Evolutionary conservation across 2,797 vertebrate species (phyloP), one percentile per base, ranked within the genome.

Genomic region (Dendrocincla tyrannina): DNA sequence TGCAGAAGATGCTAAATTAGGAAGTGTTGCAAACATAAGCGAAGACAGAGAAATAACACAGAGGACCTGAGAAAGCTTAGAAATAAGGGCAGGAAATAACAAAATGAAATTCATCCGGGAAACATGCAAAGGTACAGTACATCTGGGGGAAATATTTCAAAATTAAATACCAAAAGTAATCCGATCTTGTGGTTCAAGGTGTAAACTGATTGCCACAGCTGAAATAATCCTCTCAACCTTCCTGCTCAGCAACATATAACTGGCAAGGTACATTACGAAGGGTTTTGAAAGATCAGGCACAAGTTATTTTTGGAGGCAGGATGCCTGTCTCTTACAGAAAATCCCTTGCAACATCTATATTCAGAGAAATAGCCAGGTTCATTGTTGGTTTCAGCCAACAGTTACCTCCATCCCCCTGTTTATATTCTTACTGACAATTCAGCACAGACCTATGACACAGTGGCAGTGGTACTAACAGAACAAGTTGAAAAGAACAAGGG

Each of bases 121-220:
- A 95, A 93, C 89, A 73, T 30, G 76, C 50, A 92, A 95, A 92
- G 63, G 88, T 92, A 95, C 46, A 1, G 9, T 89, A 94, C 95
- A 91, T 93, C 78, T 94, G 95, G 91, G 94, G 85, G 19, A 96
- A 94, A 92, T 96, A 95, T 94, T 95, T 96, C 67, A 93, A 94
- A 94, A 94, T 93, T 94, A 94, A 97, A 96, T 89, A 95, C 89
- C 89, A 94, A 94, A 92, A 73, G 85, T 96, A 95, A 96, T 95
- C 86, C 3, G 20, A 95, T 95, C 91, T 80, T 67, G 83, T 89
- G 91, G 84, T 82, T 92, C 62, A 95, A 95, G 86, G 96, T 96
- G 92, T 85, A 91, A 97, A 95, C 83, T 85, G 91, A 95, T 96
- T 88, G 91, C 89, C 83, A 93, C 87, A 95, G 94, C 85, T 90